phyloP scores from a whole-genome alignment of 2,113 vertebrate species.

The Paracanthobrama guichenoti region DNA sequence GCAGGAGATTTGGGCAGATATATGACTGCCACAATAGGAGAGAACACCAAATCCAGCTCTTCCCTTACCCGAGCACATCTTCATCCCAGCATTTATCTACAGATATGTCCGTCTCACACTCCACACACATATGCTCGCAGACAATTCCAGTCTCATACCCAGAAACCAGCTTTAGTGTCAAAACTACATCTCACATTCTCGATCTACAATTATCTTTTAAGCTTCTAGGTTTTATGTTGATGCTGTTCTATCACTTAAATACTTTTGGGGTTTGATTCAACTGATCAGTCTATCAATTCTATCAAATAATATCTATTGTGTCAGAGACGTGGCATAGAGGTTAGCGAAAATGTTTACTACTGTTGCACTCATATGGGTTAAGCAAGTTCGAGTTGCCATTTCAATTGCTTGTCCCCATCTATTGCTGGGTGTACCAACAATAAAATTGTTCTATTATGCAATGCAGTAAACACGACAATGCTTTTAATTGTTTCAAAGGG shows the following conservation, averaged over 20 bases:
- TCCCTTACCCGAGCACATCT: conserved; percentile 39
- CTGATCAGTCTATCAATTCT: background rate
- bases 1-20: conserved; percentile 53
- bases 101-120: background rate
- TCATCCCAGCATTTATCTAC: background rate
- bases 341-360: too few relatives aligned
- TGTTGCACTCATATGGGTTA: too few relatives aligned
- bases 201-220: background rate
- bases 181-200: background rate
- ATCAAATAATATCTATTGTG: background rate
- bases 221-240: background rate
- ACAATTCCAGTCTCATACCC: background rate
- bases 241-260: background rate
- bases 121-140: background rate
- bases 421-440: background rate
- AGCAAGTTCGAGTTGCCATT: too few relatives aligned
- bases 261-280: background rate
- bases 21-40: conserved; percentile 57
- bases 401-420: background rate
- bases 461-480: background rate
- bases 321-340: too few relatives aligned
- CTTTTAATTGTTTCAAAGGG: background rate
- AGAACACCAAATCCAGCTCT: conserved; percentile 54
- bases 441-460: background rate
- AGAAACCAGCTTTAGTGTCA: background rate